phyloP scores from a whole-genome alignment of 2,113 vertebrate genomes.

The Aegotheles bennettii region DNA sequence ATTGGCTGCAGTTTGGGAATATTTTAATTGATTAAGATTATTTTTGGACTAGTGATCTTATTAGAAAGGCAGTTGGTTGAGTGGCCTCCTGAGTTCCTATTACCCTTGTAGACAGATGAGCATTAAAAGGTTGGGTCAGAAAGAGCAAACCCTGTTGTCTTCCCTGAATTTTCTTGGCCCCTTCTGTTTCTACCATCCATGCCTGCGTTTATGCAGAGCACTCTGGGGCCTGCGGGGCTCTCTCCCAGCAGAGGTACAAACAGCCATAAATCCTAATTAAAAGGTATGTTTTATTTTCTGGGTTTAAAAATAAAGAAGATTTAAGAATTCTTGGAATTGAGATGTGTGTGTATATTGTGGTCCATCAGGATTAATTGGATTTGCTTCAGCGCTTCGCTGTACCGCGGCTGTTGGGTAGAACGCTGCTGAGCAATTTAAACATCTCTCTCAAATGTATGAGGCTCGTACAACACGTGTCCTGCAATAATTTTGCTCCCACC shows the following conservation, averaged over 20 bases:
- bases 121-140: slow-evolving; percentile 65
- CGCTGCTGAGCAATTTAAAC: slow-evolving; percentile 48
- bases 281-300: slow-evolving; percentile 60
- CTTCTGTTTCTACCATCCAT: slow-evolving; percentile 20
- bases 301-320: slow-evolving; percentile 59
- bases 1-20: slow-evolving; percentile 55
- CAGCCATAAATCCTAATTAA: slow-evolving; percentile 69
- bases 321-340: slow-evolving; percentile 64
- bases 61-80: slow-evolving; percentile 69
- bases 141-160: slow-evolving; percentile 50
- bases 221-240: background rate
- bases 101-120: slow-evolving; percentile 65
- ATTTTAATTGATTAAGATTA: slow-evolving; percentile 70
- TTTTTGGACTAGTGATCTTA: slow-evolving; percentile 69
- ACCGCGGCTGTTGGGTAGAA: slow-evolving; percentile 4
- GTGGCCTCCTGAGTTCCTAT: slow-evolving; percentile 63
- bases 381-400: slow-evolving; percentile 41
- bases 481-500: slow-evolving; percentile 13
- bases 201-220: slow-evolving; percentile 38
- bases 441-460: background rate
- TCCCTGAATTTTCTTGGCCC: slow-evolving; percentile 39
- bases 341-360: slow-evolving; percentile 54
- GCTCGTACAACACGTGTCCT: slow-evolving; percentile 8
- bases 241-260: slow-evolving; percentile 54
- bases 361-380: slow-evolving; percentile 66